phyloP scores from a whole-genome alignment of 2,888 invertebrate species.

The Hirtodrosophila confusa region DNA sequence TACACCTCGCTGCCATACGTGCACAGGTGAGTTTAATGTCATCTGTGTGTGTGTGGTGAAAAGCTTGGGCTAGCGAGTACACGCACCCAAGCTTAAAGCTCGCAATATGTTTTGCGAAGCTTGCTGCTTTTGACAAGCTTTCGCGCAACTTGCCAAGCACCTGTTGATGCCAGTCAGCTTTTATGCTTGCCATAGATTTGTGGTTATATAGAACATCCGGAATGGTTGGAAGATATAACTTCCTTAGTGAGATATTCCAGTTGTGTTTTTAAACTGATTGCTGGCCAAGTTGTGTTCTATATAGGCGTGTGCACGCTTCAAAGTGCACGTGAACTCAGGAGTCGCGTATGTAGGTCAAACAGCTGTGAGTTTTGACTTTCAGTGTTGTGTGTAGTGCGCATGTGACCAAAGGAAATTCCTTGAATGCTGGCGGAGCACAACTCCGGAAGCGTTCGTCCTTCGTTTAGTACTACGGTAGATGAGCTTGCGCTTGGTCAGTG shows the following conservation, averaged over 20 bases:
- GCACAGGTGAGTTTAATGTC: constrained; percentile 91
- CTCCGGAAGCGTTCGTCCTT: constrained; percentile 63
- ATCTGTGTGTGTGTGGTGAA: constrained; percentile 13
- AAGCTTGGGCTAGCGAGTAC: constrained; percentile 30
- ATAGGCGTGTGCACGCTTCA: constrained; percentile 21
- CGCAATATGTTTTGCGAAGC: neutral
- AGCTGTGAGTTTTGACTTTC: constrained; percentile 63
- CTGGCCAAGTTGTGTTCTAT: neutral
- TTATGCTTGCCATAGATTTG: constrained; percentile 5
- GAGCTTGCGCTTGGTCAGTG: constrained; percentile 75
- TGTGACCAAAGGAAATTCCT: constrained; percentile 58
- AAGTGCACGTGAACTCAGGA: constrained; percentile 55
- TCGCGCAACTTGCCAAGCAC: constrained; percentile 31
- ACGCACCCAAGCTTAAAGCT: constrained; percentile 16
- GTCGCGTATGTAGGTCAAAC: constrained; percentile 66
- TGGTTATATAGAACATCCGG: too few species aligned
- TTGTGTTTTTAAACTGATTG: neutral
- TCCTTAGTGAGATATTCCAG: neutral
- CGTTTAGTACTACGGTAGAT: constrained; percentile 71
- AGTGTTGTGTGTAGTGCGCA: constrained; percentile 54
- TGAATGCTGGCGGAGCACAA: constrained; percentile 30
- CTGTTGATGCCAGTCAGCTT: constrained; percentile 50
- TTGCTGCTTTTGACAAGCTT: constrained; percentile 29
- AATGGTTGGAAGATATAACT: neutral
- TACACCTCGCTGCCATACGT: constrained; percentile 94